phyloP scores from a whole-genome alignment of 37 sponge, comb jelly and placozoan species.

The Hexactinellida sp. region DNA sequence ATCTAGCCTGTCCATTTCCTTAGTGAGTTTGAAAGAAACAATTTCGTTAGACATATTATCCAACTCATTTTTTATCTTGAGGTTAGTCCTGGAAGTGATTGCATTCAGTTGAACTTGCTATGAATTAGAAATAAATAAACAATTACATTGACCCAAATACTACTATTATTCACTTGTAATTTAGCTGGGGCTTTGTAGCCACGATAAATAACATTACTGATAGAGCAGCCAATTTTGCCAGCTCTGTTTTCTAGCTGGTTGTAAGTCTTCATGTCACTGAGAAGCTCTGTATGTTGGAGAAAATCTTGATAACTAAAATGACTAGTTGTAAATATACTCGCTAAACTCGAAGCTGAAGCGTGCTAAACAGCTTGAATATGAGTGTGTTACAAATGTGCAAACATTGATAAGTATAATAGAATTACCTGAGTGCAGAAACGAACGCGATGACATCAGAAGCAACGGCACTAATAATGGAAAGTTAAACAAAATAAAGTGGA shows the following conservation, averaged over 20 bases:
- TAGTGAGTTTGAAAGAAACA: constrained; percentile 50
- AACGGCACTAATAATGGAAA: constrained; percentile 26
- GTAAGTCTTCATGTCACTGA: constrained; percentile 47
- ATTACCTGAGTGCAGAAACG: constrained; percentile 48
- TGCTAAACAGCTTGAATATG: too few species aligned
- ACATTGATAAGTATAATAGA: background rate
- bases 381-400: background rate
- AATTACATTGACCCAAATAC: background rate
- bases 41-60: constrained; percentile 40
- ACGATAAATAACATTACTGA: constrained; percentile 47
- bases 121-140: background rate
- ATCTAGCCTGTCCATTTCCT: constrained; percentile 48
- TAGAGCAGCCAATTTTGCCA: constrained; percentile 40
- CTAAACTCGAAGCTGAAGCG: too few species aligned
- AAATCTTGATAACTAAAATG: constrained; percentile 52
- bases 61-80: constrained; percentile 39
- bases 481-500: background rate
- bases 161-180: background rate
- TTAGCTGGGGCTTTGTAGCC: constrained; percentile 29
- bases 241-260: constrained; percentile 40
- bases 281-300: constrained; percentile 42
- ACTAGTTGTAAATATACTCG: background rate
- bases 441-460: constrained; percentile 63
- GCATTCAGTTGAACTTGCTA: constrained; percentile 55
- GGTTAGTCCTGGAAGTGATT: constrained; percentile 39